These are phyloP conservation scores for Drosophila erecta DNA, from an alignment of 1,140 invertebrate genomes.

Conservation along the genomic window DNA sequence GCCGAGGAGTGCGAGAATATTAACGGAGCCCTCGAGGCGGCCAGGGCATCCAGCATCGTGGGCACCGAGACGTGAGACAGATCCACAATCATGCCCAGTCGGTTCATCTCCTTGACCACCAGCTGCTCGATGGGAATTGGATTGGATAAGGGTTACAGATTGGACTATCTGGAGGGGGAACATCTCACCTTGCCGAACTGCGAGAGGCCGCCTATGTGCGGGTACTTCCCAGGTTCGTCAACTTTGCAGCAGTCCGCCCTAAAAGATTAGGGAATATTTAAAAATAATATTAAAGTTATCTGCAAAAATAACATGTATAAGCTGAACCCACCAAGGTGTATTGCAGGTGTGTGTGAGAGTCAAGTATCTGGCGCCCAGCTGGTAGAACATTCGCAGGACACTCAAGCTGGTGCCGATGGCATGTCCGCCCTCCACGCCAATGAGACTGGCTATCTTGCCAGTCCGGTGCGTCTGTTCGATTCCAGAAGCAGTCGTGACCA, in stretches of 20 bases:
- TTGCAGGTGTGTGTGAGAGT: conserved; percentile 95
- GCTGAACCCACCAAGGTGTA: conserved; percentile 90
- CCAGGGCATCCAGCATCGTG: conserved; percentile 92
- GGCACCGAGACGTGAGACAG: conserved; percentile 93
- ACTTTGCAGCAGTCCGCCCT: conserved; percentile 91
- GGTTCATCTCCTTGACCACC: conserved; percentile 93
- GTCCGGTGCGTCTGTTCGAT: conserved; percentile 87
- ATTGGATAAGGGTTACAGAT: not conserved
- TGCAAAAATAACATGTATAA: no score
- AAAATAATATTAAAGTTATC: not conserved
- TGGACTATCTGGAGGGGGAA: no score
- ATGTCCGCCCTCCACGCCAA: conserved; percentile 94
- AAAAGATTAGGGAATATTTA: not conserved
- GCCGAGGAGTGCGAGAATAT: conserved; percentile 96
- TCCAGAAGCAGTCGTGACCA: conserved; percentile 90
- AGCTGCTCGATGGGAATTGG: conserved; percentile 85
- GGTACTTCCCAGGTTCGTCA: conserved; percentile 89
- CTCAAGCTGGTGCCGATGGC: conserved; percentile 93
- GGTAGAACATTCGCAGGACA: conserved; percentile 92
- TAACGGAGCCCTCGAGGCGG: conserved; percentile 91
- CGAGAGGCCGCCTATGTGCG: conserved; percentile 89
- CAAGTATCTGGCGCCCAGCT: conserved; percentile 92
- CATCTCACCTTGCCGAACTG: conserved; percentile 90
- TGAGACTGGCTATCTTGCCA: conserved; percentile 89
- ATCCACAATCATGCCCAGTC: conserved; percentile 96